Percentiles rank a stretch among this genome's conserved stretches.
These are phyloP conservation scores for Acrobasis suavella DNA, from an alignment of 2,888 invertebrate species.

Conservation along the genomic window DNA sequence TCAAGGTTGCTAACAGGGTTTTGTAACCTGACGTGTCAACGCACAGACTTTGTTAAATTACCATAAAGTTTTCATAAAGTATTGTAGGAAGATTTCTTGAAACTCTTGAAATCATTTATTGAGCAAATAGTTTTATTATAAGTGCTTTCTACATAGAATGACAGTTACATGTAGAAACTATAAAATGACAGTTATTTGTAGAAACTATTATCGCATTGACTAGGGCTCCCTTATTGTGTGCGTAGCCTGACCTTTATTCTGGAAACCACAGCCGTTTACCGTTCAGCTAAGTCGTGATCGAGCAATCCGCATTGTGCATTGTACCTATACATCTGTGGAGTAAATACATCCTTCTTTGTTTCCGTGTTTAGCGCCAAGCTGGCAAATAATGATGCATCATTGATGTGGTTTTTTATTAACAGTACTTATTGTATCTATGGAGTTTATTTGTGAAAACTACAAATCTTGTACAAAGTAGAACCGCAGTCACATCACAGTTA, in stretches of 20 bases:
- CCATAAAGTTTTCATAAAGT: no score
- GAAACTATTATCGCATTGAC: slow-evolving; percentile 13
- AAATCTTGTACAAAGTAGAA: no score
- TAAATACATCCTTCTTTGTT: slow-evolving; percentile 24
- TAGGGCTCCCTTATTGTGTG: slow-evolving; percentile 17
- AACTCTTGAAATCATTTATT: neutral
- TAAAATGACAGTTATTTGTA: slow-evolving; percentile 15
- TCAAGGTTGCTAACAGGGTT: neutral
- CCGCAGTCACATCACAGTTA: no score
- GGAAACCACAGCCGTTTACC: slow-evolving; percentile 15
- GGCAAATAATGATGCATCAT: neutral
- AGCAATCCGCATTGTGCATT: slow-evolving; percentile 8
- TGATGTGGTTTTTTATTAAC: neutral
- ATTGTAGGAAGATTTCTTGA: neutral
- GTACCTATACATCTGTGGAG: slow-evolving; percentile 2
- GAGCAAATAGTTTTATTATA: neutral
- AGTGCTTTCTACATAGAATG: neutral
- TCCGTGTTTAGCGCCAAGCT: slow-evolving; percentile 22
- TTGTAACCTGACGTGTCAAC: neutral
- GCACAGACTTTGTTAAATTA: neutral
- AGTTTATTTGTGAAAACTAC: neutral
- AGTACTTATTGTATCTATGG: neutral
- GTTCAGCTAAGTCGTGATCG: slow-evolving; percentile 19
- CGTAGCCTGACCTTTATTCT: slow-evolving; percentile 18
- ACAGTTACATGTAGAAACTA: slow-evolving; percentile 10